Evolutionary conservation across 2,797 vertebrate genomes (phyloP), one percentile per base, ranked within the genome.

Genomic region (Chaetodon trifasciatus): DNA sequence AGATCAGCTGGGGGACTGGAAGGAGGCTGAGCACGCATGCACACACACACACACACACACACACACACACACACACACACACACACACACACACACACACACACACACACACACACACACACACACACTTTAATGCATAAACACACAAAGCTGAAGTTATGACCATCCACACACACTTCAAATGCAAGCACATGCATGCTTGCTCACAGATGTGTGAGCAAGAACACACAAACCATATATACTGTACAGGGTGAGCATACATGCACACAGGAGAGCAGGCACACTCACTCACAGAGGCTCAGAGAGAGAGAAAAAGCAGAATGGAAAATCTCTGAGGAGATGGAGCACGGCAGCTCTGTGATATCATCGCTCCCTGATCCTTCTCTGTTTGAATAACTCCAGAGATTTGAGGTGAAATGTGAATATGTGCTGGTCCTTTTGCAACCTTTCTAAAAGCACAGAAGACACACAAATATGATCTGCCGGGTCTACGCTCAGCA

Each of bases 1-100:
- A 70, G 81, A 83, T 91, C 81, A 74, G 78, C 74, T 77, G 69
- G 50, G 73, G 70, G 49, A 78, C 44, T 53, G 32, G 12, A 64
- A 68, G 69, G 74, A 74, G 12, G 16, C 50, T 44, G 39, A 24
- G 7, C 50, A 21, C 1, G 3, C 52, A 4, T 4, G 4, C 28
- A 32, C 28, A 32, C 28, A 47, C 42, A 63, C 37, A 12, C 67
- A 60, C 32, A 57, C 49, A 28, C 53, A 23, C 24, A 77, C 17
- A 4, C 28, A 32, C 28, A 32, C 28, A 32, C 28, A 3, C 3
- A 3, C 28, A 4, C 2, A 32, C 28, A 32, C 28, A 4, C 28
- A 47, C 42, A 63, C 37, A 15, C 70, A 63, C 32, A 57, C 52
- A 28, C 53, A 21, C 24, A 78, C 17, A 3, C 28, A 32, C 28